Percentiles rank a stretch among this genome's conserved stretches.
Conservation (phyloP, 2,888 invertebrate species). For the Microdon myrmicae region DNA sequence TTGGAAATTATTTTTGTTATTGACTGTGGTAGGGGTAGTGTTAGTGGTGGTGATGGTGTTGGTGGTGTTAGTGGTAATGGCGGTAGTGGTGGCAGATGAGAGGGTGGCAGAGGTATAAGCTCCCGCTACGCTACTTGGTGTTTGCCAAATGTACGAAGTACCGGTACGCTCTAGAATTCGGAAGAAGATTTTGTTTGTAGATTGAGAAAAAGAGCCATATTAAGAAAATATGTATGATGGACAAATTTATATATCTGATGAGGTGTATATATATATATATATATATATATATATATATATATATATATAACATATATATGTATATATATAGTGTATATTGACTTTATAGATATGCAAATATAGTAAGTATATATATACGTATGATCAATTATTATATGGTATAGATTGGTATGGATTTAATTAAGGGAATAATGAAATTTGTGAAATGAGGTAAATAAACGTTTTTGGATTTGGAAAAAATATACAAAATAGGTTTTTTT, state of each 20-base stretch:
- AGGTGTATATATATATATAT: constrained; percentile 30
- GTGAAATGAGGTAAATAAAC: too few species aligned
- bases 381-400: too few species aligned
- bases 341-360: too few species aligned
- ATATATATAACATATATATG: too few species aligned
- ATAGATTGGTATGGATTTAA: too few species aligned
- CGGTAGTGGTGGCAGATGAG: constrained; percentile 53
- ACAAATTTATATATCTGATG: too few species aligned
- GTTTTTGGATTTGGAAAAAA: too few species aligned
- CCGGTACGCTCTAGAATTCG: constrained; percentile 65
- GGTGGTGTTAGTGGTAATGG: constrained; percentile 47
- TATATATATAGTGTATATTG: too few species aligned
- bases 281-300: background rate
- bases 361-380: too few species aligned
- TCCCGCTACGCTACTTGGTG: constrained; percentile 68
- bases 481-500: too few species aligned
- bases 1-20: constrained; percentile 8
- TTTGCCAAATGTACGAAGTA: constrained; percentile 68
- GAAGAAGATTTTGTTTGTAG: constrained; percentile 47
- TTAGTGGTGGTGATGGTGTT: constrained; percentile 41
- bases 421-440: too few species aligned
- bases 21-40: constrained; percentile 32
- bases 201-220: constrained; percentile 39
- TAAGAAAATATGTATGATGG: too few species aligned
- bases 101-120: constrained; percentile 59